These are phyloP conservation scores for Leptobrachium leishanense DNA, from an alignment of 2,113 vertebrate species.

Conservation along the genomic window DNA sequence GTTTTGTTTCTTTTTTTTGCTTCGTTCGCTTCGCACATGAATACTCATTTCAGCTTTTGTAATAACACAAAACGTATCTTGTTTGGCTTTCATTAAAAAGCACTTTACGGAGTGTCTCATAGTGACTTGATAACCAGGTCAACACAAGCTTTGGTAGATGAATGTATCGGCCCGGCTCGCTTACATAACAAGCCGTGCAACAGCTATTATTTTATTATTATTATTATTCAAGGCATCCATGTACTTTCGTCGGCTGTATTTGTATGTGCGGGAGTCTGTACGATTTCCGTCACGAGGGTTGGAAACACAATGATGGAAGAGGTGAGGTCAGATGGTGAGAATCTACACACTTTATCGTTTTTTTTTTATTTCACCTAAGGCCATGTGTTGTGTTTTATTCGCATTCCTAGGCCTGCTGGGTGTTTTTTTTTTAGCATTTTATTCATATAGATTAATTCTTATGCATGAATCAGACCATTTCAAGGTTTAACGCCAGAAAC, in stretches of 20 bases:
- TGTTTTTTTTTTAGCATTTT: conserved; percentile 1
- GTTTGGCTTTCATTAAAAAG: no score
- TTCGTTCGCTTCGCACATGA: no score
- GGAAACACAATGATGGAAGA: conserved; percentile 7
- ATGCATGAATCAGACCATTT: background rate
- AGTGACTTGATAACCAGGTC: no score
- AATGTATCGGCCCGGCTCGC: background rate
- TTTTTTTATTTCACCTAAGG: conserved; percentile 16
- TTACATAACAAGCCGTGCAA: background rate
- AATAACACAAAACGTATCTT: no score
- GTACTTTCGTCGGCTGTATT: conserved; percentile 9
- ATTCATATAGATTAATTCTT: conserved; percentile 7
- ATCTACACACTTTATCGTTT: conserved; percentile 25
- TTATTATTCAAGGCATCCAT: conserved; percentile 27
- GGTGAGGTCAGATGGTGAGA: conserved; percentile 22
- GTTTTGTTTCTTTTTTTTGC: no score
- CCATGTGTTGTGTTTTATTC: conserved; percentile 39
- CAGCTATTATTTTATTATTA: background rate
- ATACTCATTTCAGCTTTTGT: no score
- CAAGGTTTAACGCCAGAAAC: background rate
- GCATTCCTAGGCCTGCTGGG: conserved; percentile 25
- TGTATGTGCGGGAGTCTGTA: conserved; percentile 19
- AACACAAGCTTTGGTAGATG: background rate
- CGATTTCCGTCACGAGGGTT: conserved; percentile 26
- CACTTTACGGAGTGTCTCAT: no score